Conservation (phyloP, 2,797 vertebrate genomes). For the Odontamblyopus rebecca region DNA sequence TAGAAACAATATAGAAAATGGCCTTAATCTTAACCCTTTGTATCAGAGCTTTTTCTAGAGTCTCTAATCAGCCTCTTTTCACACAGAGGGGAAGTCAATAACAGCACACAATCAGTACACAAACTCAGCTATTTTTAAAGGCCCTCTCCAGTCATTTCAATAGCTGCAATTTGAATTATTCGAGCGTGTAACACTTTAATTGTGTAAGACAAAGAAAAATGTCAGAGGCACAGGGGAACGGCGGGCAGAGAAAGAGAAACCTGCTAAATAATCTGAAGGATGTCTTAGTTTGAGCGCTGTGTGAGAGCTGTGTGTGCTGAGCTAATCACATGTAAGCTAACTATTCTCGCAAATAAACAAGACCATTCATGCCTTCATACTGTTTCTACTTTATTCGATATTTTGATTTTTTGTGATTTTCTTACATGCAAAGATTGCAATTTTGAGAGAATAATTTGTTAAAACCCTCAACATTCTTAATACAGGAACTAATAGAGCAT, state of each 20-base stretch:
- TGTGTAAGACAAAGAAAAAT: constrained; percentile 92
- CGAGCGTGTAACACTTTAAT: constrained; percentile 95
- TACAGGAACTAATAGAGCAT: background rate
- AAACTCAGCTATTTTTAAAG: constrained; percentile 85
- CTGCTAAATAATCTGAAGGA: constrained; percentile 85
- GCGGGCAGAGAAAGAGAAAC: constrained; percentile 81
- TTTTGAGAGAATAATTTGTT: background rate
- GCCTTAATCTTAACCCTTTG: constrained; percentile 71
- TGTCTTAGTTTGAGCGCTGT: constrained; percentile 75
- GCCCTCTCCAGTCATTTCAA: constrained; percentile 86
- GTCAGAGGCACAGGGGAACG: constrained; percentile 88
- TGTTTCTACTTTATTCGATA: background rate
- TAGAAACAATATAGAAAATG: constrained; percentile 69
- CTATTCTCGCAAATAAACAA: constrained; percentile 36
- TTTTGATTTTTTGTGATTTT: background rate
- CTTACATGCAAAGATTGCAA: background rate
- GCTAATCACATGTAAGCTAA: constrained; percentile 53
- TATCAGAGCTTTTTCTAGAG: constrained; percentile 38
- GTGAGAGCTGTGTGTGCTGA: constrained; percentile 74
- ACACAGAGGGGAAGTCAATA: constrained; percentile 87
- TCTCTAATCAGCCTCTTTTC: constrained; percentile 83
- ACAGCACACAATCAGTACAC: constrained; percentile 88
- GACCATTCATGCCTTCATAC: background rate
- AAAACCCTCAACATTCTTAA: background rate
- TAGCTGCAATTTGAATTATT: constrained; percentile 92